phyloP scores from a whole-genome alignment of 2,113 vertebrate genomes.

The Embiotoca jacksoni region DNA sequence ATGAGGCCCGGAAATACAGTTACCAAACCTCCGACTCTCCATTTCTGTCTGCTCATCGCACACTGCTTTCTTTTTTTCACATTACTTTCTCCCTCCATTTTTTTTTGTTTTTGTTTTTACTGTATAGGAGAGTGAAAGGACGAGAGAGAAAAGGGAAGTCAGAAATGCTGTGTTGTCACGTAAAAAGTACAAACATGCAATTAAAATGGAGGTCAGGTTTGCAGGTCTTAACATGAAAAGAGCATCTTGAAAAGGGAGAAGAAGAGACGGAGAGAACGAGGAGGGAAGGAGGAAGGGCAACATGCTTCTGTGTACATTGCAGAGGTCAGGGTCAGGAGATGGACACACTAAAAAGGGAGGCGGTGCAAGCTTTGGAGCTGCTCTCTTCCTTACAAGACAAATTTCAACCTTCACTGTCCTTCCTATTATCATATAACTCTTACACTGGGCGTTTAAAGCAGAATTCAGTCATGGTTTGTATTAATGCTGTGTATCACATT shows the following conservation, averaged over 20 bases:
- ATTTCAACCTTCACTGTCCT: background rate
- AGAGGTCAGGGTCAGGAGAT: conserved; percentile 8
- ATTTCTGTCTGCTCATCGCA: background rate
- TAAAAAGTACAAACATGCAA: background rate
- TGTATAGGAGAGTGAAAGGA: background rate
- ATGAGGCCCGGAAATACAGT: conserved; percentile 19
- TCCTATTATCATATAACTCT: too few relatives aligned
- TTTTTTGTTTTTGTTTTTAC: conserved; percentile 1
- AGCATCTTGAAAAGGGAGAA: background rate
- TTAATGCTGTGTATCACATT: too few relatives aligned
- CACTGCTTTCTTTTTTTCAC: background rate
- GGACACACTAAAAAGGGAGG: background rate
- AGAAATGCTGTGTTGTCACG: background rate
- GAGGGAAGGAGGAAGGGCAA: background rate
- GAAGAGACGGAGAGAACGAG: background rate
- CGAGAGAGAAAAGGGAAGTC: background rate
- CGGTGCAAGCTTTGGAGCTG: background rate
- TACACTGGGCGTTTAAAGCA: too few relatives aligned
- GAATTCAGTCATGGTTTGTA: too few relatives aligned
- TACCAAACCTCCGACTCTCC: background rate
- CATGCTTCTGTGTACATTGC: background rate
- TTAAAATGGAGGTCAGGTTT: conserved; percentile 1
- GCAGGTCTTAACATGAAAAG: conserved; percentile 4
- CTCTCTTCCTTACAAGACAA: background rate
- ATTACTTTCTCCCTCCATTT: background rate